phyloP scores from a whole-genome alignment of 2,888 invertebrate species.

The Crematogaster levior region DNA sequence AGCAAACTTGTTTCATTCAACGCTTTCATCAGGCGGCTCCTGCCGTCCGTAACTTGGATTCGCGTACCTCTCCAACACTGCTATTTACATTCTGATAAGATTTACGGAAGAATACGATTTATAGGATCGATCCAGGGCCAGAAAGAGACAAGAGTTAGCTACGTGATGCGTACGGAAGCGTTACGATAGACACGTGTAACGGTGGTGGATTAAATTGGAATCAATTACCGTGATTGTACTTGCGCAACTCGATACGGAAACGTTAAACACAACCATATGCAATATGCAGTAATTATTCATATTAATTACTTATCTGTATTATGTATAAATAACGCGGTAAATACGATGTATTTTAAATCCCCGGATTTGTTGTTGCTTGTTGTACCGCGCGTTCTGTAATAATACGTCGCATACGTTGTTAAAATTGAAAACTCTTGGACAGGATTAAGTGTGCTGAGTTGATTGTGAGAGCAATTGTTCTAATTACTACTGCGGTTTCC shows the following conservation, averaged over 20 bases:
- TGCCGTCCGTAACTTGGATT: constrained; percentile 40
- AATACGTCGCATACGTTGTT: not conserved
- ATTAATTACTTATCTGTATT: constrained; percentile 17
- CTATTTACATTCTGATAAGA: constrained; percentile 65
- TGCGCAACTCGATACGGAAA: not conserved
- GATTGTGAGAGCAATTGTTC: constrained; percentile 20
- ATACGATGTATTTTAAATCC: constrained; percentile 19
- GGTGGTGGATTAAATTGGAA: constrained; percentile 13
- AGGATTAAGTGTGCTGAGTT: constrained; percentile 4
- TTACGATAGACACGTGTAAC: not conserved
- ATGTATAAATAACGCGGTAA: constrained; percentile 10
- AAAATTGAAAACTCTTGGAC: constrained; percentile 25
- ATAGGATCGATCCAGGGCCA: constrained; percentile 34
- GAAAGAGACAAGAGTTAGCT: not conserved
- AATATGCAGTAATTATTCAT: constrained; percentile 22
- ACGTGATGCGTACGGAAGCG: not conserved
- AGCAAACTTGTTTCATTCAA: constrained; percentile 84
- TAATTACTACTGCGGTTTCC: constrained; percentile 7
- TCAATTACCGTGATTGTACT: not conserved
- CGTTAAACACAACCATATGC: not conserved
- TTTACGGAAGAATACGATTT: constrained; percentile 49
- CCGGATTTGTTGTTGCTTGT: not conserved
- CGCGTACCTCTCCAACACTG: constrained; percentile 45
- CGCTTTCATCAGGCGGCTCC: constrained; percentile 52
- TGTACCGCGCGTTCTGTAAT: not conserved